Base-by-base conservation (phyloP, 2,797 vertebrate species). In the Setipinna tenuifilis region DNA sequence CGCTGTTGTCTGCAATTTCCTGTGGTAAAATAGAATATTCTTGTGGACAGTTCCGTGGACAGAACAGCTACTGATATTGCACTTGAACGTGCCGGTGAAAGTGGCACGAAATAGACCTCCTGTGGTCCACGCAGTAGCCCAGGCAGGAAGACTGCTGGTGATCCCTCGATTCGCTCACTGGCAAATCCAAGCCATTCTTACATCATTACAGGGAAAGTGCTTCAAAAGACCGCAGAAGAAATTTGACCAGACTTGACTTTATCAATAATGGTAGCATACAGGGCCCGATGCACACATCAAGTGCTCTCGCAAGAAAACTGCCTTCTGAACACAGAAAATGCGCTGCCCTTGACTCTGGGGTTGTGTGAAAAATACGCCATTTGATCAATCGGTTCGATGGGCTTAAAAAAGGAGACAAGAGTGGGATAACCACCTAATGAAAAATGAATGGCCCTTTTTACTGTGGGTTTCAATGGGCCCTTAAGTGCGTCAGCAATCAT, bases 381-480 rank as follows among this genome's bases (percentile, higher is more conserved):
- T 31, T 78, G 71, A 44, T 78, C 71, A 78, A 44, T 78, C 0
- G 6, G 71, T 41, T 78, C 71, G 35, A 78, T 21, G 17, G 7
- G 17, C 6, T 9, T 78, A 19, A n/a, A 78, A 41, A 78, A 54
- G 90, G 87, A 68, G 48, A 82, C 86, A 71, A 71, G 93, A 91
- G 86, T 92, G 87, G 91, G 87, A 92, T 89, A 88, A 88, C 92
- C 91, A 88, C 89, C 94, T 95, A 93, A 96, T 97, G 95, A 97
- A 97, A 96, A 96, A 97, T 97, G 91, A 91, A 97, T 96, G 92
- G 88, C 89, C 91, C 85, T 88, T 86, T 88, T 87, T 92, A 91
- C 83, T 93, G 92, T 93, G 90, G 90, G 88, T 91, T 93, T 93
- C 95, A 96, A 95, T 94, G 92, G 90, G 84, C 90, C 91, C 90